These are phyloP conservation scores for Taeniopygia guttata DNA, from an alignment of 2,797 vertebrate species.

Conservation along the genomic window DNA sequence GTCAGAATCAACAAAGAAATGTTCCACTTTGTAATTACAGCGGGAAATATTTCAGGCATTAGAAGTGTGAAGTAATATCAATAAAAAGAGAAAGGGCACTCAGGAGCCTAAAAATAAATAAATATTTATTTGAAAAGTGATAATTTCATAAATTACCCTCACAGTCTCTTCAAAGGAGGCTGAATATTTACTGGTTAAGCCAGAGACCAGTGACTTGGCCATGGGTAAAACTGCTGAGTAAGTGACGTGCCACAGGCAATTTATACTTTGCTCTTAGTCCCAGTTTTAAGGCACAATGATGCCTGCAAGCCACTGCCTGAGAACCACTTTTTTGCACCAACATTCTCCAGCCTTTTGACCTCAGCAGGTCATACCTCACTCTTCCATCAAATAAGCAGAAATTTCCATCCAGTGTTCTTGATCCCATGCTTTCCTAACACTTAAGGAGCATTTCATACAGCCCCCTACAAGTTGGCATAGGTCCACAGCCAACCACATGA, in stretches of 20 bases:
- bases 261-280: background rate
- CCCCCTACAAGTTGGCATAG: background rate
- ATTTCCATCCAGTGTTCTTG: background rate
- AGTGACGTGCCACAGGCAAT: background rate
- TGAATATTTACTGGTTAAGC: background rate
- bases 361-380: background rate
- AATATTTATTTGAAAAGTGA: background rate
- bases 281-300: background rate
- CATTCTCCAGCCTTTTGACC: background rate
- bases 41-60: background rate
- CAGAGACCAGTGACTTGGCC: background rate
- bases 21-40: background rate
- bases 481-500: background rate
- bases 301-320: background rate
- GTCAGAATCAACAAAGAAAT: slow-evolving; percentile 4
- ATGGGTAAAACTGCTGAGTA: background rate
- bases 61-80: background rate
- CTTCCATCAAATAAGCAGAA: background rate
- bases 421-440: background rate
- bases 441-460: background rate
- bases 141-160: background rate
- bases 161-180: background rate
- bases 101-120: background rate
- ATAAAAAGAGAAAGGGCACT: background rate
- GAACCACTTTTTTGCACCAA: background rate